These are phyloP conservation scores for Tiliacea aurago DNA, from an alignment of 2,888 invertebrate genomes.

Conservation along the genomic window DNA sequence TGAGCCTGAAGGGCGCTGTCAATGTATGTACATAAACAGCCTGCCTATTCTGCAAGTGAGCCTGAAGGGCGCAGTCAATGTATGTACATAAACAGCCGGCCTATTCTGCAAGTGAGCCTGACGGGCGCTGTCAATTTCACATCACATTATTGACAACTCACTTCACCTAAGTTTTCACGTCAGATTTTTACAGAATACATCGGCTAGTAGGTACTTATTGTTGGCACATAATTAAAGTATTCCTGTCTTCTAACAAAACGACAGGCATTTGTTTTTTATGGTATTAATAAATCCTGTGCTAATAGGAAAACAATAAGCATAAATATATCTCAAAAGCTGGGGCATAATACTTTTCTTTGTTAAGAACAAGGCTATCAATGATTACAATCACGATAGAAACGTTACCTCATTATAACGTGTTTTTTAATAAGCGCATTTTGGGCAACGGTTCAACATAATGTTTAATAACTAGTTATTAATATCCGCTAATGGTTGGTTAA, in stretches of 20 bases:
- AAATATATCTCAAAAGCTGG: neutral
- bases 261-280: neutral
- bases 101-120: too few relatives aligned
- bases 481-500: slow-evolving; percentile 52
- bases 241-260: neutral
- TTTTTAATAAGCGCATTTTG: slow-evolving; percentile 15
- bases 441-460: slow-evolving; percentile 34
- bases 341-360: slow-evolving; percentile 4
- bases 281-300: neutral
- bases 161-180: too few relatives aligned
- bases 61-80: too few relatives aligned
- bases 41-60: too few relatives aligned
- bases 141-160: too few relatives aligned
- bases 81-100: too few relatives aligned
- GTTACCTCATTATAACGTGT: slow-evolving; percentile 27
- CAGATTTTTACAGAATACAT: too few relatives aligned
- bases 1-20: too few relatives aligned
- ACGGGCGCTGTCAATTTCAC: too few relatives aligned
- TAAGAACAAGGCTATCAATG: slow-evolving; percentile 16
- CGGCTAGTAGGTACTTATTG: neutral
- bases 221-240: neutral
- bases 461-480: slow-evolving; percentile 46
- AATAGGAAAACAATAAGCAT: neutral
- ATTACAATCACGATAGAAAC: slow-evolving; percentile 12
- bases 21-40: too few relatives aligned